Conservation (phyloP, 2,888 invertebrate species). For the Tetranychus piercei region DNA sequence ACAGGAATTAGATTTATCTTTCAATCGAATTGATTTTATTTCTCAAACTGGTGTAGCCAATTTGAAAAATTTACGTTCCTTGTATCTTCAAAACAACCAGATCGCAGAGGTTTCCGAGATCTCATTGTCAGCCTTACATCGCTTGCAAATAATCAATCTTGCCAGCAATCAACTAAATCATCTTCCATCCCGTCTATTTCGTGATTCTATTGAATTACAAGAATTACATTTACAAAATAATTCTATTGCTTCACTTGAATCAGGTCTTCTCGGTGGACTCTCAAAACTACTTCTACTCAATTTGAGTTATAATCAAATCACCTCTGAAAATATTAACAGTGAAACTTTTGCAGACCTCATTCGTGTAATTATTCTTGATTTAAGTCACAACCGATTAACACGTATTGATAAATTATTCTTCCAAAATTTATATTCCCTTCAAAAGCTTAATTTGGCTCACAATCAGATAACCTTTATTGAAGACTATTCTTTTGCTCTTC, state of each 20-base stretch:
- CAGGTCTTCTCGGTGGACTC: slow-evolving; percentile 47
- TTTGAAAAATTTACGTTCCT: slow-evolving; percentile 44
- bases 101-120: slow-evolving; percentile 46
- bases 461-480: slow-evolving; percentile 64
- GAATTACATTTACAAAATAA: slow-evolving; percentile 80
- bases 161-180: slow-evolving; percentile 64
- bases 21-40: slow-evolving; percentile 50
- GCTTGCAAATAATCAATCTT: slow-evolving; percentile 60
- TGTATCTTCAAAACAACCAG: slow-evolving; percentile 49
- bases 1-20: slow-evolving; percentile 46
- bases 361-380: slow-evolving; percentile 62
- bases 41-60: slow-evolving; percentile 54
- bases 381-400: slow-evolving; percentile 61
- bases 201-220: slow-evolving; percentile 52
- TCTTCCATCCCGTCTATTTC: slow-evolving; percentile 62
- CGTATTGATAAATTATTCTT: slow-evolving; percentile 65
- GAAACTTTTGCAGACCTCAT: slow-evolving; percentile 72
- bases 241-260: slow-evolving; percentile 64
- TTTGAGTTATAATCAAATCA: slow-evolving; percentile 49
- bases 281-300: slow-evolving; percentile 42
- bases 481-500: slow-evolving; percentile 68
- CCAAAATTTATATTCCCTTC: slow-evolving; percentile 62
- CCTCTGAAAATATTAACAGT: slow-evolving; percentile 65
- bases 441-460: slow-evolving; percentile 63
- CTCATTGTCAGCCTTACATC: slow-evolving; percentile 56